A percentile compares a stretch with the other conserved stretches of the same genome.
phyloP scores from a whole-genome alignment of 1,140 invertebrate genomes.

The Ridgeia piscesae region DNA sequence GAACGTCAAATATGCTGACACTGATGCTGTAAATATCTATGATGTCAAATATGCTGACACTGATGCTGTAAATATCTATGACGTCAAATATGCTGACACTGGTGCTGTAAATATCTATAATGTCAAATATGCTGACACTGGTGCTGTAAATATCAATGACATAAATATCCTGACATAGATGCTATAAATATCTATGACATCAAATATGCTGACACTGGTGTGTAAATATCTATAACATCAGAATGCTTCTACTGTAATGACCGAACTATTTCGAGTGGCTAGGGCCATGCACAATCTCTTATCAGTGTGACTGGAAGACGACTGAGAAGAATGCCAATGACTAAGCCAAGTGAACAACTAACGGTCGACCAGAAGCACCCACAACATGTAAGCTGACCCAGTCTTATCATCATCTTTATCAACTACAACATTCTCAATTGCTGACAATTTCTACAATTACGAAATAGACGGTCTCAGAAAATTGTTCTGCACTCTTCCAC shows the following conservation, averaged over 20 bases:
- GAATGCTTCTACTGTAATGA: not conserved
- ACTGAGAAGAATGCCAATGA: too few relatives aligned
- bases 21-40: too few relatives aligned
- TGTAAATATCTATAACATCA: not conserved
- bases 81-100: too few relatives aligned
- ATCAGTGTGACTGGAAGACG: not conserved
- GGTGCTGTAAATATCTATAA: too few relatives aligned
- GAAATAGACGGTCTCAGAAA: not conserved
- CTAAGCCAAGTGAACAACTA: conserved; percentile 12
- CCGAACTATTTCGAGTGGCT: not conserved
- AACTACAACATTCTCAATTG: not conserved
- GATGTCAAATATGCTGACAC: too few relatives aligned
- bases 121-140: too few relatives aligned
- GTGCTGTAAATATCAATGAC: too few relatives aligned
- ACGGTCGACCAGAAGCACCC: not conserved
- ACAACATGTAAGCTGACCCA: not conserved
- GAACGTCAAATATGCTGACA: too few relatives aligned
- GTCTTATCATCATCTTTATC: not conserved
- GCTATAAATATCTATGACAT: too few relatives aligned
- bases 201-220: not conserved
- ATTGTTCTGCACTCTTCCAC: not conserved
- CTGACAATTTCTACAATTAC: not conserved
- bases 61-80: too few relatives aligned
- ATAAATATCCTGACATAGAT: too few relatives aligned
- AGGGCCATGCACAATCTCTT: not conserved